phyloP scores from a whole-genome alignment of 2,113 vertebrate species.

The Lonchura striata region DNA sequence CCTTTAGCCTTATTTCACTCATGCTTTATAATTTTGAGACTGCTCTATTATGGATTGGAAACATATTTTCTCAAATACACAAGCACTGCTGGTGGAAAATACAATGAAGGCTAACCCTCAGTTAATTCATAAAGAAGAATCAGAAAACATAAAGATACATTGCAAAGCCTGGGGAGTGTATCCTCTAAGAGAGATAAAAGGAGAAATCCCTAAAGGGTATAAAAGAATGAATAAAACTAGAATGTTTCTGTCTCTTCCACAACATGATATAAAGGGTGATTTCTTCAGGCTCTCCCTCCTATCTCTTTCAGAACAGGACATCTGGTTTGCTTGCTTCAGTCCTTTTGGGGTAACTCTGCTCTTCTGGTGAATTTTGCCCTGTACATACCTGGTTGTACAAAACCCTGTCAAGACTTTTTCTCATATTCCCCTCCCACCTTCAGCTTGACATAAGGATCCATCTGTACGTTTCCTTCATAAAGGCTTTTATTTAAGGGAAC shows the following conservation, averaged over 20 bases:
- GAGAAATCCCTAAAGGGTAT: neutral
- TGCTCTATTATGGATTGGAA: neutral
- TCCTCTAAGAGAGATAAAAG: neutral
- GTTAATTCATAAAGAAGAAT: neutral
- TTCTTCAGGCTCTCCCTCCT: neutral
- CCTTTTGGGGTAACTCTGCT: neutral
- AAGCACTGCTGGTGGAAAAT: neutral
- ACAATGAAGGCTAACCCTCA: neutral
- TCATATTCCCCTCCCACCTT: neutral
- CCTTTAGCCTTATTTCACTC: neutral
- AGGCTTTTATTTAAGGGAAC: neutral
- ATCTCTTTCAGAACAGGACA: neutral
- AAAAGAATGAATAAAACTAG: neutral
- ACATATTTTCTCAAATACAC: neutral
- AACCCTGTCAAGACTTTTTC: neutral
- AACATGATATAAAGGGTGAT: rapidly evolving
- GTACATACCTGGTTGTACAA: neutral
- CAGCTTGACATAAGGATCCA: neutral
- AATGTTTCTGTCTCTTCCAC: neutral
- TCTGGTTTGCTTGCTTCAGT: neutral
- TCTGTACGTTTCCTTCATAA: neutral
- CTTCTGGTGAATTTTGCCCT: neutral
- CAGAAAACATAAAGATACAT: neutral
- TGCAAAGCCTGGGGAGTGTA: neutral
- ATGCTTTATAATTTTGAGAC: neutral